Conservation (phyloP, 35 echinoderm and acorn worm species). For the Ophioderma brevispina region DNA sequence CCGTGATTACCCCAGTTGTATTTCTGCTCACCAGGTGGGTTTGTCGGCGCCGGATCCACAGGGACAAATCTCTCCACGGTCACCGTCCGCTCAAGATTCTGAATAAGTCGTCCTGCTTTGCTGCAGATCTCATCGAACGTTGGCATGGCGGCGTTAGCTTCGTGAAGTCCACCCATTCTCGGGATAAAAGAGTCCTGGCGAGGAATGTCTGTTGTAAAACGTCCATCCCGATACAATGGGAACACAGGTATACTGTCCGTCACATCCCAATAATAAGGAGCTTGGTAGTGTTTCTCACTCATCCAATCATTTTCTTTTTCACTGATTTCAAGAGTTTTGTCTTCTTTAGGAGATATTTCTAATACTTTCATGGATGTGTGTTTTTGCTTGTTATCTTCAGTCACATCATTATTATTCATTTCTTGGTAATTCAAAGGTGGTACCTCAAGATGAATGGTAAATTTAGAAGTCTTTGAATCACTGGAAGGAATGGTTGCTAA, state of each 20-base stretch:
- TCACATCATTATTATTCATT: background rate
- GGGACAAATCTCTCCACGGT: background rate
- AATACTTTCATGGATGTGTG: background rate
- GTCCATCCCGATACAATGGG: background rate
- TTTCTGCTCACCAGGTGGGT: background rate
- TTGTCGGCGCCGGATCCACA: background rate
- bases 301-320: background rate
- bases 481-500: background rate
- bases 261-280: background rate
- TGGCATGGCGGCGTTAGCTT: background rate
- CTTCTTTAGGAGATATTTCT: background rate
- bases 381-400: background rate
- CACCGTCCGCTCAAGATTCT: background rate
- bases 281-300: background rate
- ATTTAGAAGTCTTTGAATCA: background rate
- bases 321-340: background rate
- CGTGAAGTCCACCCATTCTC: background rate
- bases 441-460: background rate
- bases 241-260: background rate
- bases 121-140: conserved; percentile 37
- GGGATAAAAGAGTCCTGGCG: background rate
- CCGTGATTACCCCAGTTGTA: background rate
- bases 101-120: conserved; percentile 31
- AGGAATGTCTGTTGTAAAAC: background rate
- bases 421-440: background rate